Percentiles rank a stretch among this genome's conserved stretches.
phyloP scores from a whole-genome alignment of 2,888 invertebrate genomes.

The Nephrotoma guestfalica region DNA sequence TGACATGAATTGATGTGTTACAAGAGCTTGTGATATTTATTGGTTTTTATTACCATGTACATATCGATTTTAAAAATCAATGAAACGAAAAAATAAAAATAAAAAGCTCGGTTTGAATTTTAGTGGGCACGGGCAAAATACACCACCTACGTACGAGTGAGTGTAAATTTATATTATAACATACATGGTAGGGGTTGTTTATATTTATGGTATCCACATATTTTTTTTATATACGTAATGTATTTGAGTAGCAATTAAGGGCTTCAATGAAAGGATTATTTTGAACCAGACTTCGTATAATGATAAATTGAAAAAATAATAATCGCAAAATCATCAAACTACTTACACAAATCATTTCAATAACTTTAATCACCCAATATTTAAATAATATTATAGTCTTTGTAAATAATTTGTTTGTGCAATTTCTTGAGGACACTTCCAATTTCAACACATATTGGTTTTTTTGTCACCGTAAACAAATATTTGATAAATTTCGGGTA shows the following conservation, averaged over 20 bases:
- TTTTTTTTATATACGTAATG: neutral
- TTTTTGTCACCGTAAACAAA: neutral
- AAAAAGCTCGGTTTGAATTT: neutral
- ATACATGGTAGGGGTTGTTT: neutral
- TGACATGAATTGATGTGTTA: neutral
- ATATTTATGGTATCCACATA: neutral
- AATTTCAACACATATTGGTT: neutral
- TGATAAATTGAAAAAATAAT: neutral
- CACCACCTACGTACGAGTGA: neutral
- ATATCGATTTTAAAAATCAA: neutral
- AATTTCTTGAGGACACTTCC: neutral
- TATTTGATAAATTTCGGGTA: neutral
- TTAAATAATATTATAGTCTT: neutral
- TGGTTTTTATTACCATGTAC: neutral
- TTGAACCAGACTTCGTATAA: neutral
- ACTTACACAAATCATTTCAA: neutral
- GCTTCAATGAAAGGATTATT: neutral
- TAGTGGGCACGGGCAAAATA: neutral
- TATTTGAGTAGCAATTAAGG: neutral
- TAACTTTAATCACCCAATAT: too few relatives aligned
- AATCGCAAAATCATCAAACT: neutral
- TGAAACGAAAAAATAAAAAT: neutral
- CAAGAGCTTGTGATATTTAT: neutral
- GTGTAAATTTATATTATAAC: neutral
- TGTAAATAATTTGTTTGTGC: neutral